Evolutionary conservation across 2,113 vertebrate genomes (phyloP).

Genomic region (Dolichallabes microphthalmus): DNA sequence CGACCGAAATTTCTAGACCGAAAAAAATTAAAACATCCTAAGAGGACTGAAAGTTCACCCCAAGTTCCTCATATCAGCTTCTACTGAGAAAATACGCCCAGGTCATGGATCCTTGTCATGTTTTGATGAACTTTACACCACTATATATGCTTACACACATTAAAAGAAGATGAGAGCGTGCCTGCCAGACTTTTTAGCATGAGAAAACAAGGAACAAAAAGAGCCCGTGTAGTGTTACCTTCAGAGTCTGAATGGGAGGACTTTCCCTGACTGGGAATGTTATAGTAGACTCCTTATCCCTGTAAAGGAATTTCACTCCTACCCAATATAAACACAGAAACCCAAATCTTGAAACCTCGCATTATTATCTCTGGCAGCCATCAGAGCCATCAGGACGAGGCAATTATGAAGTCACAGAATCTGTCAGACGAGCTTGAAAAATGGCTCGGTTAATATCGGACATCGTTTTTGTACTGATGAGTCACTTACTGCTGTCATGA

Average conservation of each 20-base stretch:
- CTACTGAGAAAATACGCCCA: slow-evolving; percentile 1
- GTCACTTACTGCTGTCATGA: slow-evolving; percentile 28
- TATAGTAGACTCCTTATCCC: slow-evolving; percentile 38
- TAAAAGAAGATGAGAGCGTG: slow-evolving; percentile 52
- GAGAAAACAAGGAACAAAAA: slow-evolving; percentile 53
- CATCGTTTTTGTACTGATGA: slow-evolving; percentile 20
- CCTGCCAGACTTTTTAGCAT: slow-evolving; percentile 56
- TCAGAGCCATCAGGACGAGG: slow-evolving; percentile 27
- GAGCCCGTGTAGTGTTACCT: slow-evolving; percentile 50
- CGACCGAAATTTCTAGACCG: not conserved
- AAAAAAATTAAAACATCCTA: not conserved
- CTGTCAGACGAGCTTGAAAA: slow-evolving; percentile 18
- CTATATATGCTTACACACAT: slow-evolving; percentile 54
- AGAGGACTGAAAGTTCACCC: not conserved
- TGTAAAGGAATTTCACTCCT: slow-evolving; percentile 33
- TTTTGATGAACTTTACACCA: slow-evolving; percentile 61
- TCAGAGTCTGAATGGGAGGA: slow-evolving; percentile 38
- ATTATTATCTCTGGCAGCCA: slow-evolving; percentile 9
- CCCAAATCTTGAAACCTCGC: slow-evolving; percentile 31
- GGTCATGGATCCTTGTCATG: slow-evolving; percentile 41
- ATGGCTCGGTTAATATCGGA: slow-evolving; percentile 34
- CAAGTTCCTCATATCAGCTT: slow-evolving; percentile 8
- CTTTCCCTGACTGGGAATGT: slow-evolving; percentile 45
- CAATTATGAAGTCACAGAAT: slow-evolving; percentile 40
- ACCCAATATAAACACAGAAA: slow-evolving; percentile 43